phyloP scores from a whole-genome alignment of 1,140 invertebrate species.

The Drosophila seguyi region DNA sequence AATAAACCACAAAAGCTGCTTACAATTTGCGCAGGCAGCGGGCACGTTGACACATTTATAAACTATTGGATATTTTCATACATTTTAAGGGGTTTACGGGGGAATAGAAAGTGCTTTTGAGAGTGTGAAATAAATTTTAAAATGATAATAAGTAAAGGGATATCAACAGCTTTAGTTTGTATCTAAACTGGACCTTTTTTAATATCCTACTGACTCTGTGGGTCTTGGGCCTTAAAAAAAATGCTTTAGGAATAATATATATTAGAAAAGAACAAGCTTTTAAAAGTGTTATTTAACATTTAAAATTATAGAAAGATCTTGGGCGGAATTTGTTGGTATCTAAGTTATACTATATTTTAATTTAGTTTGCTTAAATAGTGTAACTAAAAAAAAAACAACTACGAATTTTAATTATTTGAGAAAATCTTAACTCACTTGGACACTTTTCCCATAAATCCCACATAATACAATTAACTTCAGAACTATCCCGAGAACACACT shows the following conservation, averaged over 20 bases:
- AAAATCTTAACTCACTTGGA: background rate
- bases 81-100: background rate
- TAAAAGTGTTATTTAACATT: too few species aligned
- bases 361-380: too few species aligned
- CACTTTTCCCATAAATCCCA: background rate
- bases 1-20: conserved; percentile 48
- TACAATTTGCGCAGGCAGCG: conserved; percentile 5
- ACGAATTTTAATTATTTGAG: background rate
- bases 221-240: too few species aligned
- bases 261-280: too few species aligned
- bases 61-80: background rate
- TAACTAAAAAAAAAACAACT: too few species aligned
- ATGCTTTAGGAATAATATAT: too few species aligned
- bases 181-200: background rate
- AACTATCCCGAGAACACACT: background rate
- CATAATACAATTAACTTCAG: background rate
- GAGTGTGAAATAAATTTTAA: too few species aligned
- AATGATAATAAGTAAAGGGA: too few species aligned
- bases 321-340: too few species aligned
- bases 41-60: conserved; percentile 3
- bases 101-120: background rate
- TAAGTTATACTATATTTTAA: too few species aligned
- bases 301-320: too few species aligned
- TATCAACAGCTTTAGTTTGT: background rate
- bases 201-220: too few species aligned